phyloP scores from a whole-genome alignment of 2,797 vertebrate genomes.

The Anabas testudineus region DNA sequence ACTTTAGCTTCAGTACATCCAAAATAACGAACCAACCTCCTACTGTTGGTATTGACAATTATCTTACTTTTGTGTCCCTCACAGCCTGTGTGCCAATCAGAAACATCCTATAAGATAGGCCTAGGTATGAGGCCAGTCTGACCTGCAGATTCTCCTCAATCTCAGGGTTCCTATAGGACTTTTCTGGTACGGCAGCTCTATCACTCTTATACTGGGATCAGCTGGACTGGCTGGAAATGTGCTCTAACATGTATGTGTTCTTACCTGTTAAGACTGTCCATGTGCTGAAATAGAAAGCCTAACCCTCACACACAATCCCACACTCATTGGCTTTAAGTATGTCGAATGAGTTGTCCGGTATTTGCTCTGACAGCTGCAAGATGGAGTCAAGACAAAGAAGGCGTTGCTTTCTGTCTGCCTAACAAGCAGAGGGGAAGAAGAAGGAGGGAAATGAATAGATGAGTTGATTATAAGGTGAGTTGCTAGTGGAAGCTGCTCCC shows the following conservation, averaged over 20 bases:
- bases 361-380: slow-evolving; percentile 64
- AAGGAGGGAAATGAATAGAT: slow-evolving; percentile 56
- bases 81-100: slow-evolving; percentile 63
- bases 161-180: slow-evolving; percentile 79
- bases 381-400: slow-evolving; percentile 44
- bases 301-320: slow-evolving; percentile 4
- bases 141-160: slow-evolving; percentile 72
- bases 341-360: slow-evolving; percentile 51
- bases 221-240: slow-evolving; percentile 42
- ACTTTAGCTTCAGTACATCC: slow-evolving; percentile 15
- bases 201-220: slow-evolving; percentile 34
- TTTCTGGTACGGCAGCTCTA: slow-evolving; percentile 63
- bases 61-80: slow-evolving; percentile 40
- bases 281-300: slow-evolving; percentile 26
- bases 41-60: background rate
- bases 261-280: slow-evolving; percentile 49
- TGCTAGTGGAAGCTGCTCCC: slow-evolving; percentile 43
- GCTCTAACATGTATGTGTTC: slow-evolving; percentile 56
- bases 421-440: slow-evolving; percentile 40
- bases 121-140: slow-evolving; percentile 51
- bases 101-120: slow-evolving; percentile 76
- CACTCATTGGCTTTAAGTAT: slow-evolving; percentile 28
- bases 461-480: slow-evolving; percentile 75
- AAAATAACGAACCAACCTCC: slow-evolving; percentile 21
- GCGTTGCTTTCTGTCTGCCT: slow-evolving; percentile 34